Base-by-base conservation (phyloP, 2,888 invertebrate species). In the Eledona agricola region DNA sequence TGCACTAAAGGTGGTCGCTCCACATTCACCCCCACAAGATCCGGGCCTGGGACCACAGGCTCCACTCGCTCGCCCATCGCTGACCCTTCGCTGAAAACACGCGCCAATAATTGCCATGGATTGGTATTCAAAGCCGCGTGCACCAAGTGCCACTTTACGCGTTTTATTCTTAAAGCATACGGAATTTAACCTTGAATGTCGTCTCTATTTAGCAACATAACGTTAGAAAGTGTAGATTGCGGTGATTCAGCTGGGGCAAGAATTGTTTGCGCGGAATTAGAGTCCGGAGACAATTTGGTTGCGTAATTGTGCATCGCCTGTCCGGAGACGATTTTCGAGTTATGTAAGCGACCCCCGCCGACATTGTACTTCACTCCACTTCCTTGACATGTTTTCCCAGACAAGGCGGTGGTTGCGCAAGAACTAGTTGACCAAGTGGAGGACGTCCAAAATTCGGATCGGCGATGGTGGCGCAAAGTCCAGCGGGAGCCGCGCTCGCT, bases 21-120 rank as follows among this genome's bases (percentile, higher is more conserved):
- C 6, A 74, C 72, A 35, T 65, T 71, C 9, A 76, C 74, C 5
- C 75, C 76, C 6, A 76, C 76, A 46, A 76, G 62, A 59, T 76
- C 77, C 46, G 76, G 74, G 7, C 76, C 73, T 62, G 75, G 70
- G 45, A 67, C 69, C 17, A 66, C 66, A 12, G 72, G 66, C 58
- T 75, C 74, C 51, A 70, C 73, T 60, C 74, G 66, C 53, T 75
- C 78, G 40, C 75, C 72, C 72, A 74, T 77, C 51, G 71, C 66
- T 55, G 73, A 65, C 51, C 65, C 67, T 64, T 79, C 79, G 67
- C 80, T 80, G 71, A 3, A 76, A 77, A 32, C 4, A 34, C 4
- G 17, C n/a, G 7, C 5, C 5, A 25, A 19, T 19, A 4, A 19
- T 4, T 19, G 5, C 4, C 19, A 5, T 26, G 10, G 16, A 28